Evolutionary conservation across 2,888 invertebrate species (phyloP).

Genomic region (Iselma pallidipennis): DNA sequence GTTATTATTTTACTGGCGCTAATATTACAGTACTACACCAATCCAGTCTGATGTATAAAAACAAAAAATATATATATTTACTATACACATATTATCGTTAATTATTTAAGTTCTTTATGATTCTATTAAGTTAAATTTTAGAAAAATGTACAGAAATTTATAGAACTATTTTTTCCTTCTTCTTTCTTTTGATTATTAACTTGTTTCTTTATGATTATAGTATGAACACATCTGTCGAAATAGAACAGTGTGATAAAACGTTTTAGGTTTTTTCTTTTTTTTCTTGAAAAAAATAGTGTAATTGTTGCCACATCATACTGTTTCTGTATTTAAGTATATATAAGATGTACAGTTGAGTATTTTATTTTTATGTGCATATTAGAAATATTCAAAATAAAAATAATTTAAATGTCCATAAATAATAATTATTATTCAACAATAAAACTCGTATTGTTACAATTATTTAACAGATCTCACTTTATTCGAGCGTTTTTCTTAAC

Average conservation of each 20-base stretch:
- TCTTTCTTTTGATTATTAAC: not conserved
- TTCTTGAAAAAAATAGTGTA: conserved; percentile 5
- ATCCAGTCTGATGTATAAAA: conserved; percentile 37
- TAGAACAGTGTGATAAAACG: conserved; percentile 35
- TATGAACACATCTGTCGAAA: not conserved
- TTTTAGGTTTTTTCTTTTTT: conserved; percentile 34
- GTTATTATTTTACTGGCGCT: conserved; percentile 12
- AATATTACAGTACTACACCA: too few species aligned
- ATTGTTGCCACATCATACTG: conserved; percentile 34
- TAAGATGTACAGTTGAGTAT: conserved; percentile 45
- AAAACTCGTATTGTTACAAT: too few species aligned
- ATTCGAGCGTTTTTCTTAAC: too few species aligned
- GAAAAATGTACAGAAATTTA: not conserved
- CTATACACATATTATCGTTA: conserved; percentile 12
- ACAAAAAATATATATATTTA: conserved; percentile 32
- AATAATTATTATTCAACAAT: too few species aligned
- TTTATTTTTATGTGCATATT: conserved; percentile 45
- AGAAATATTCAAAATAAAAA: conserved; percentile 6
- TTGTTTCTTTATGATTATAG: not conserved
- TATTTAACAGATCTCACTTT: too few species aligned
- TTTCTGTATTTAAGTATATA: conserved; percentile 34
- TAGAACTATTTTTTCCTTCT: not conserved
- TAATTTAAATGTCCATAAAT: not conserved
- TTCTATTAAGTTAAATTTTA: conserved; percentile 5
- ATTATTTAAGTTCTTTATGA: conserved; percentile 29